Evolutionary conservation across 2,888 invertebrate species (phyloP).

Genomic region (Nycteola revayana): DNA sequence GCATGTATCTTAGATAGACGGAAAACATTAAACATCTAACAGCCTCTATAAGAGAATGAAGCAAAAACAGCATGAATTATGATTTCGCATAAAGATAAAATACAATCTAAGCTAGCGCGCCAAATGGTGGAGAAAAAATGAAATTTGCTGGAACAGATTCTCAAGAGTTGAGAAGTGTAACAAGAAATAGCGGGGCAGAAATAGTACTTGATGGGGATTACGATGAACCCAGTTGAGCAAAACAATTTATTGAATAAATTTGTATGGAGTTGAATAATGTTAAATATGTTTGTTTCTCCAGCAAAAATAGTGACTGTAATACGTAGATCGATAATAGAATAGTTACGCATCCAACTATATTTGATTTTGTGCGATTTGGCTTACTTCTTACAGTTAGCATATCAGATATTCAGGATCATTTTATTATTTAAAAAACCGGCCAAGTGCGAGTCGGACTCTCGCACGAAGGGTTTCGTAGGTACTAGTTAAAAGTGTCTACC

Average conservation of each 20-base stretch:
- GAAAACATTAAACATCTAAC: conserved; percentile 68
- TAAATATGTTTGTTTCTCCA: no score
- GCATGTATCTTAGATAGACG: conserved; percentile 59
- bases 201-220: conserved; percentile 30
- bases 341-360: no score
- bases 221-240: conserved; percentile 20
- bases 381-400: no score
- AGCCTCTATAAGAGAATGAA: conserved; percentile 52
- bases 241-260: conserved; percentile 25
- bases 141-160: conserved; percentile 67
- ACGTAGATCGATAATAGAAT: no score
- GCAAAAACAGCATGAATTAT: conserved; percentile 77
- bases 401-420: no score
- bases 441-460: no score
- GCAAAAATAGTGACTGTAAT: no score
- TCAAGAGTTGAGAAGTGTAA: conserved; percentile 46
- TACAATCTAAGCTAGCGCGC: conserved; percentile 74
- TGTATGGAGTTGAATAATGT: neutral
- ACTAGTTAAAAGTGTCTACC: no score
- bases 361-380: no score
- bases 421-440: no score
- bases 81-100: conserved; percentile 80
- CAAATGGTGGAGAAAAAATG: conserved; percentile 74
- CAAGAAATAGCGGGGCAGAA: conserved; percentile 54
- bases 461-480: no score